Conservation (phyloP, 2,797 vertebrate genomes). For the Gymnocypris eckloni region DNA sequence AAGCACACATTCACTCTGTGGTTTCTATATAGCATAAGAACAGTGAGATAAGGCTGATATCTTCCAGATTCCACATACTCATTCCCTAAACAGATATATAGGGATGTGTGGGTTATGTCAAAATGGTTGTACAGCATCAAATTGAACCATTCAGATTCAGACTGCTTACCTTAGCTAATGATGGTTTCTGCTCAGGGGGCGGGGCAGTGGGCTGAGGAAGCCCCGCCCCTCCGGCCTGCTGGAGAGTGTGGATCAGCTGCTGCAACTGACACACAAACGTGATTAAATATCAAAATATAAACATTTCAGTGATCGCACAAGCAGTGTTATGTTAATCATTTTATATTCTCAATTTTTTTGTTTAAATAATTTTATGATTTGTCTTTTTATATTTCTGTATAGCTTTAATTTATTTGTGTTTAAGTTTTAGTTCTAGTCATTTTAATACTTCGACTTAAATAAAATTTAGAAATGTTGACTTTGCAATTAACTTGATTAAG, state of each 20-base stretch:
- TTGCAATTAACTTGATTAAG: too few species aligned
- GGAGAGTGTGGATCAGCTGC: conserved; percentile 94
- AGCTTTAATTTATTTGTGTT: neutral
- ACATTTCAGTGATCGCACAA: neutral
- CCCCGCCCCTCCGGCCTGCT: conserved; percentile 83
- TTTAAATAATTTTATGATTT: too few species aligned
- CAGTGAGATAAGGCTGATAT: neutral
- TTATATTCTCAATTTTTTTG: too few species aligned
- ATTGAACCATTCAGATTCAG: neutral
- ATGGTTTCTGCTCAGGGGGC: conserved; percentile 81
- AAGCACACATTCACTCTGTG: neutral
- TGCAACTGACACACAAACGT: conserved; percentile 80
- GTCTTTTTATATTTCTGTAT: too few species aligned
- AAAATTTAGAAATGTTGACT: too few species aligned
- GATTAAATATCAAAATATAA: neutral
- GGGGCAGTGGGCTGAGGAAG: conserved; percentile 71
- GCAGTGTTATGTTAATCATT: too few species aligned
- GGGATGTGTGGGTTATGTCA: neutral
- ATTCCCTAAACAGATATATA: neutral
- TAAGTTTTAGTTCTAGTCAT: neutral
- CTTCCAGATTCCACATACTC: neutral
- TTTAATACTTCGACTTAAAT: neutral
- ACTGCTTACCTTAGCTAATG: conserved; percentile 89
- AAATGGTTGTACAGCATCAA: neutral
- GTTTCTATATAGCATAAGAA: neutral